phyloP scores from a whole-genome alignment of 92 coral and sea anemone species.

The Umimayanthus kanabou region DNA sequence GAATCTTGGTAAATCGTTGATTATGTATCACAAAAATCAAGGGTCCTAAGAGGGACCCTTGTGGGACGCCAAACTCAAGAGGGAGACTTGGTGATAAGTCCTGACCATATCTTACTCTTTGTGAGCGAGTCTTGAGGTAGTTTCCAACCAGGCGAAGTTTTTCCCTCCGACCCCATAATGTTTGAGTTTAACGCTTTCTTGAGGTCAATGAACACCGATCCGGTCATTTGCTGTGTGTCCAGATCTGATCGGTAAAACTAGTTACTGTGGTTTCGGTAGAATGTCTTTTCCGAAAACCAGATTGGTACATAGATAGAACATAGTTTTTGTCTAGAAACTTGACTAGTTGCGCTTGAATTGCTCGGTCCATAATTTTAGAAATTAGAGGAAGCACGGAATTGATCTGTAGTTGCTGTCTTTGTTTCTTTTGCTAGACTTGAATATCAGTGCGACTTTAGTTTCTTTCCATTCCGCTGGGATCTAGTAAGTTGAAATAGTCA shows the following conservation, averaged over 20 bases:
- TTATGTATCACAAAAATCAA: no score
- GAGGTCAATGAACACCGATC: constrained; percentile 50
- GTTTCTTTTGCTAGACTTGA: constrained; percentile 21
- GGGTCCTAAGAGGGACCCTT: constrained; percentile 5
- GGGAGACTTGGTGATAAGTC: constrained; percentile 37
- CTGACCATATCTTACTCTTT: constrained; percentile 30
- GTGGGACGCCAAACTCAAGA: constrained; percentile 44
- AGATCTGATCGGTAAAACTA: constrained; percentile 40
- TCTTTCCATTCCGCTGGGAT: constrained; percentile 39
- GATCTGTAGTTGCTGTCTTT: constrained; percentile 23
- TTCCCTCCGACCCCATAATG: constrained; percentile 57
- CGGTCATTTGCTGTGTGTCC: constrained; percentile 49
- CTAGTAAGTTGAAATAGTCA: constrained; percentile 27
- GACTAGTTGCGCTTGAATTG: constrained; percentile 50
- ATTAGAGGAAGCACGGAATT: constrained; percentile 35
- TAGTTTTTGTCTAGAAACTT: constrained; percentile 23
- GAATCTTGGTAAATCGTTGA: no score
- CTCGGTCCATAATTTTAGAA: constrained; percentile 55
- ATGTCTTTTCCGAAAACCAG: constrained; percentile 60
- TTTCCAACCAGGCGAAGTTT: constrained; percentile 45
- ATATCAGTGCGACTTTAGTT: constrained; percentile 16
- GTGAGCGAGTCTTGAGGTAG: constrained; percentile 50
- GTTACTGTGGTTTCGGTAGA: constrained; percentile 48
- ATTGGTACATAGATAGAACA: constrained; percentile 43
- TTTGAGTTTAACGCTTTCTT: constrained; percentile 58